Conservation (phyloP, 2,113 vertebrate species). For the Conger conger region DNA sequence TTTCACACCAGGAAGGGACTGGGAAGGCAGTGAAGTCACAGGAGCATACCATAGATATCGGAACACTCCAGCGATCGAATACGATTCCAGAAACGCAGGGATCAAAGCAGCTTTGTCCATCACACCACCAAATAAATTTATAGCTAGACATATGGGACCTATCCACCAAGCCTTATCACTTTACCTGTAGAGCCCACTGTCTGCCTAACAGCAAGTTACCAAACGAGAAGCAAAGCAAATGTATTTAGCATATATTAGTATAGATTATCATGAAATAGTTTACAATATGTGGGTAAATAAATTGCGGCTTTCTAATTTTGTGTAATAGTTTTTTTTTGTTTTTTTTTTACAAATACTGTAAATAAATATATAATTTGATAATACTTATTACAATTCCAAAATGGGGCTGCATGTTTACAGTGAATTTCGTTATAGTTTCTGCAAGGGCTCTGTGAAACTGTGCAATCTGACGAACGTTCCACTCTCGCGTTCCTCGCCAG, state of each 20-base stretch:
- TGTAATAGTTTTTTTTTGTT: too few species aligned
- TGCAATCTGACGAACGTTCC: background rate
- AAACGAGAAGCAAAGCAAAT: too few species aligned
- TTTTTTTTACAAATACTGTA: too few species aligned
- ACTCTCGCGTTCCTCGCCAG: constrained; percentile 46
- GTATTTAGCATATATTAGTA: too few species aligned
- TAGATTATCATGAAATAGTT: too few species aligned
- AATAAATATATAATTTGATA: too few species aligned
- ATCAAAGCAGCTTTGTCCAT: background rate
- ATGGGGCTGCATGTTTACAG: too few species aligned
- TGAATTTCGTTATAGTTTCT: background rate
- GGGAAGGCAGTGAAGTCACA: background rate
- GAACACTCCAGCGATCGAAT: background rate
- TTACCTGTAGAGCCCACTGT: too few species aligned
- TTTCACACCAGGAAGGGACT: background rate
- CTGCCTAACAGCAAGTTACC: too few species aligned
- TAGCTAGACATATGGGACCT: background rate
- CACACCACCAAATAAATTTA: background rate
- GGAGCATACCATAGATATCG: background rate
- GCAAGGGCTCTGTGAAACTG: background rate
- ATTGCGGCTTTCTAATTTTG: too few species aligned
- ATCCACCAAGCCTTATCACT: background rate
- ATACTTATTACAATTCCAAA: too few species aligned
- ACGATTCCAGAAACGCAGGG: background rate
- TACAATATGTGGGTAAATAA: too few species aligned